Evolutionary conservation across 2,888 invertebrate species (phyloP), one percentile per base, ranked within the genome.

Genomic region (Sarcophaga rosellei): DNA sequence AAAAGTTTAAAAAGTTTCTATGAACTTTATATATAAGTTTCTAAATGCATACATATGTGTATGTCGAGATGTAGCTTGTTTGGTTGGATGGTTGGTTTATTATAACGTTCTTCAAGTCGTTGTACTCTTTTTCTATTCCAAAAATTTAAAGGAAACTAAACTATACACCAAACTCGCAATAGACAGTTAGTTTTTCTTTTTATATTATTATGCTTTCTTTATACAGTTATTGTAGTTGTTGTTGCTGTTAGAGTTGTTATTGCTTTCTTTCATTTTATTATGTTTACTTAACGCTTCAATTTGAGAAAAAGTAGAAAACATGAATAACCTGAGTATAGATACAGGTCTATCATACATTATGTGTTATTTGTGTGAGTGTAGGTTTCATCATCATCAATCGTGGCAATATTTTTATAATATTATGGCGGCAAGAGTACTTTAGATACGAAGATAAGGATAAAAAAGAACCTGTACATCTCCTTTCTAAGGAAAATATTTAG

Each of bases 281-380:
- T 87, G 85, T 87, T 87, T 85, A 82, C 82, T 85, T 85, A 85
- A 77, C 82, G 85, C 87, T 87, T 83, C 82, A 87, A 66, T 74
- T 80, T 73, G 61, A 35, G 10, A 35, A 78, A 69, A 84, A 62
- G 53, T 78, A 74, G 45, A 45, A 45, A 72, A 59, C 6, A 62
- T 12, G 12, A 63, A 23, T 47, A 63, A 53, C 53, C 47, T 62
- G 17, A 45, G 20, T 45, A 1, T n/a, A 66, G 53, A 17, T 35
- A 35, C 5, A 5, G 53, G 53, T 53, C 12, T 17, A 0, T 3
- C 0, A 53, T 53, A 53, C 17, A 17, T 53, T 12, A 17, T 4
- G 17, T 53, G 12, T 53, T 53, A 15, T 35, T 35, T 35, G 35
- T 10, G 1, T 8, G 8, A 10, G 10, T 2, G 10, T 2, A 35